A percentile compares a stretch with the other conserved stretches of the same genome.
These are phyloP conservation scores for Aleiodes leptofemur DNA, from an alignment of 2,888 invertebrate species.

Conservation along the genomic window DNA sequence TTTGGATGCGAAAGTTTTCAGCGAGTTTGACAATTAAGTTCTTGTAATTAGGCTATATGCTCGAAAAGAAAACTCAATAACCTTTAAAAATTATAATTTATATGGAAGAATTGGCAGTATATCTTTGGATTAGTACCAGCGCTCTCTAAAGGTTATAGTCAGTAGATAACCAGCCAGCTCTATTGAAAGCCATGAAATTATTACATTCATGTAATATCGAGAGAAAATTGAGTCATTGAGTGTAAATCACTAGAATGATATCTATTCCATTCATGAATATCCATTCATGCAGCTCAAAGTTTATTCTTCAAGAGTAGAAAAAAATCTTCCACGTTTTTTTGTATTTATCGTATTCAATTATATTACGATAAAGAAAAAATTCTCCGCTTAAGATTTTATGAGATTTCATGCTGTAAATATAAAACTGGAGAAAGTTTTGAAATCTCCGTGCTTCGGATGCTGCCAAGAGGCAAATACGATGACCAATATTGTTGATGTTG, in stretches of 20 bases:
- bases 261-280: conserved; percentile 21
- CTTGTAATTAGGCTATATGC: conserved; percentile 41
- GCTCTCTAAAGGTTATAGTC: conserved; percentile 38
- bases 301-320: not conserved
- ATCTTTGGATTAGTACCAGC: conserved; percentile 21
- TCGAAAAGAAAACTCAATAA: conserved; percentile 62
- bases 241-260: conserved; percentile 12
- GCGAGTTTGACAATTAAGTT: not conserved
- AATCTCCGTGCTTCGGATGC: conserved; percentile 25
- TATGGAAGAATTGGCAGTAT: conserved; percentile 60
- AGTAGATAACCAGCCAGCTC: conserved; percentile 3
- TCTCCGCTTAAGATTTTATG: not conserved
- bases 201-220: conserved; percentile 18
- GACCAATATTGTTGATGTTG: conserved; percentile 38
- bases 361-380: no score
- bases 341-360: not conserved
- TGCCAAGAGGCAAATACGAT: conserved; percentile 33
- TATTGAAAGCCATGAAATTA: conserved; percentile 5
- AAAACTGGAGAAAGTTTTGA: conserved; percentile 38
- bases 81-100: conserved; percentile 69
- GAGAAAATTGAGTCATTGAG: conserved; percentile 31
- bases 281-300: conserved; percentile 26
- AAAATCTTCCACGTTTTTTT: conserved; percentile 1
- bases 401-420: not conserved
- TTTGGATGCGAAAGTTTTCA: not conserved